A percentile compares a stretch with the other conserved stretches of the same genome.
Evolutionary conservation across 1,140 invertebrate genomes (phyloP).

Genomic region (Oncopeltus fasciatus): DNA sequence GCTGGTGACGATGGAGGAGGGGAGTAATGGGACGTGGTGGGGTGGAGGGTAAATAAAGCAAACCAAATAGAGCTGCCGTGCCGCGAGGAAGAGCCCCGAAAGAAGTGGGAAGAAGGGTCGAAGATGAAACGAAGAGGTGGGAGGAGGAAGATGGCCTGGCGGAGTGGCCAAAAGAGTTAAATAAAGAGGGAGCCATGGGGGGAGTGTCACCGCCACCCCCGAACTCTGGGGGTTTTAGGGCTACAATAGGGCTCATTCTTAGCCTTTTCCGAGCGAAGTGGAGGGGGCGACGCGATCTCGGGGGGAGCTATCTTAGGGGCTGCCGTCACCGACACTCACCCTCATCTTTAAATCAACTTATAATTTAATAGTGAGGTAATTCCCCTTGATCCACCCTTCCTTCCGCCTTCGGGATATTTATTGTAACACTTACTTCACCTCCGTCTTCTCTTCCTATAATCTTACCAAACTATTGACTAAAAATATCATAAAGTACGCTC

Average conservation of each 20-base stretch:
- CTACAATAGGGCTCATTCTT: neutral
- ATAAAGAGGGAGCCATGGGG: neutral
- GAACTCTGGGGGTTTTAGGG: neutral
- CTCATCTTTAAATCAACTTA: conserved; percentile 9
- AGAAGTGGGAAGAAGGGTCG: too few relatives aligned
- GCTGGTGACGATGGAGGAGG: neutral
- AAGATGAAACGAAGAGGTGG: too few relatives aligned
- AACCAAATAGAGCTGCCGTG: neutral
- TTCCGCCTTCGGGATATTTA: too few relatives aligned
- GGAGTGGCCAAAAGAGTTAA: conserved; percentile 8
- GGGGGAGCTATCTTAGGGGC: neutral
- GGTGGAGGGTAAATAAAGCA: neutral
- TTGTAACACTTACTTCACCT: too few relatives aligned
- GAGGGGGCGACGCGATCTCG: too few relatives aligned
- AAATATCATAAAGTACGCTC: too few relatives aligned
- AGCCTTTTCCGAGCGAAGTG: neutral
- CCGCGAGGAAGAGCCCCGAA: neutral
- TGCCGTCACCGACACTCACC: conserved; percentile 1
- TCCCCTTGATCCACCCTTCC: neutral
- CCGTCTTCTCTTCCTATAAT: too few relatives aligned
- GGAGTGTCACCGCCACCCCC: neutral
- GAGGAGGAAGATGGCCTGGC: too few relatives aligned
- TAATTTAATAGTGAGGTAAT: conserved; percentile 9
- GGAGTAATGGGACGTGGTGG: neutral
- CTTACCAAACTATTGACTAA: too few relatives aligned